phyloP scores from a whole-genome alignment of 2,113 vertebrate genomes.

The Apodemus speciosus region DNA sequence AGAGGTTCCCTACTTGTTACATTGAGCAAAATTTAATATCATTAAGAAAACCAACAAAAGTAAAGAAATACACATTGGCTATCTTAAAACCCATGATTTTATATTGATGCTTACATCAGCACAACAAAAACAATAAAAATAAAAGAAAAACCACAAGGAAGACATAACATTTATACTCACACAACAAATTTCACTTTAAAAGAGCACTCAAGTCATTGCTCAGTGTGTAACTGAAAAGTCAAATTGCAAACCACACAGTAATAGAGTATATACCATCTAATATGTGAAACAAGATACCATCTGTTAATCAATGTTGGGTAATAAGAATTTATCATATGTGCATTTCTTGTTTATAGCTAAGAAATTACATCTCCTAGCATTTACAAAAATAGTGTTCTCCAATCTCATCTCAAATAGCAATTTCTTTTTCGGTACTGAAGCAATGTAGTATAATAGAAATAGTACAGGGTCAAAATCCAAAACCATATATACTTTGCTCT shows the following conservation, averaged over 20 bases:
- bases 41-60: neutral
- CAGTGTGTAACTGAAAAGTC: neutral
- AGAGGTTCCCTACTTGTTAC: neutral
- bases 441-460: neutral
- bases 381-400: neutral
- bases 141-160: neutral
- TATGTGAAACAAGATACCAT: neutral
- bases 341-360: slow-evolving; percentile 25
- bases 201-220: neutral
- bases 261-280: neutral
- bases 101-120: neutral
- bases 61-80: neutral
- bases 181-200: neutral
- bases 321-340: neutral
- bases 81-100: neutral
- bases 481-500: neutral
- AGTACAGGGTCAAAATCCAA: neutral
- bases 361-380: slow-evolving; percentile 26
- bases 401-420: neutral
- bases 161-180: neutral
- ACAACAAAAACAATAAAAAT: neutral
- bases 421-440: neutral
- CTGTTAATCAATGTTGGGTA: slow-evolving; percentile 19
- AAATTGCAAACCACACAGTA: neutral
- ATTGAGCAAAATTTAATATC: neutral